Evolutionary conservation across 2,797 vertebrate genomes (phyloP).

Genomic region (Hemitrygon akajei): DNA sequence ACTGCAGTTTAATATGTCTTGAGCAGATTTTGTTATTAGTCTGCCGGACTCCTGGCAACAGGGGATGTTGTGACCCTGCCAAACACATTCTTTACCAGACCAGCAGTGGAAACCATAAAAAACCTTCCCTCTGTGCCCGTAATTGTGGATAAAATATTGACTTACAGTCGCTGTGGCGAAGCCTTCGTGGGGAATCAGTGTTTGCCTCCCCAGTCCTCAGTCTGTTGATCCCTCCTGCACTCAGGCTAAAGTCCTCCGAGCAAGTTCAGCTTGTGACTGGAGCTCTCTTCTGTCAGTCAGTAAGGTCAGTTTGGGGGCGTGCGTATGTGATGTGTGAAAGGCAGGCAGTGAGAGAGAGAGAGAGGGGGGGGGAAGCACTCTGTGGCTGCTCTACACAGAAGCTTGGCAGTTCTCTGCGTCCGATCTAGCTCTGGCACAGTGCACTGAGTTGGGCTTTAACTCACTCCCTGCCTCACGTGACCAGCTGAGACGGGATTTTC

Average conservation of each 20-base stretch:
- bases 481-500: neutral
- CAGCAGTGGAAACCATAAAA: conserved; percentile 11
- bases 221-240: neutral
- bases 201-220: neutral
- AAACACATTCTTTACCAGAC: neutral
- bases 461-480: neutral
- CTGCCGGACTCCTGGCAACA: neutral
- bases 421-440: neutral
- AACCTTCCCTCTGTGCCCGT: neutral
- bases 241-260: neutral
- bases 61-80: neutral
- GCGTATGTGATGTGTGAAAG: neutral
- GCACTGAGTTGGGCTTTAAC: conserved; percentile 7
- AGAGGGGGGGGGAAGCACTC: neutral
- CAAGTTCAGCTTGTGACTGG: conserved; percentile 34
- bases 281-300: neutral
- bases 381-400: neutral
- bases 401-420: neutral
- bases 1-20: too few species aligned
- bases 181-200: neutral
- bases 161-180: neutral
- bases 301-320: neutral
- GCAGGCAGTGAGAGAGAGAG: neutral
- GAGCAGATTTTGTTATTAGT: neutral
- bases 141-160: neutral